Base-by-base conservation (phyloP, 2,888 invertebrate species). In the Choreutis nemorana region DNA sequence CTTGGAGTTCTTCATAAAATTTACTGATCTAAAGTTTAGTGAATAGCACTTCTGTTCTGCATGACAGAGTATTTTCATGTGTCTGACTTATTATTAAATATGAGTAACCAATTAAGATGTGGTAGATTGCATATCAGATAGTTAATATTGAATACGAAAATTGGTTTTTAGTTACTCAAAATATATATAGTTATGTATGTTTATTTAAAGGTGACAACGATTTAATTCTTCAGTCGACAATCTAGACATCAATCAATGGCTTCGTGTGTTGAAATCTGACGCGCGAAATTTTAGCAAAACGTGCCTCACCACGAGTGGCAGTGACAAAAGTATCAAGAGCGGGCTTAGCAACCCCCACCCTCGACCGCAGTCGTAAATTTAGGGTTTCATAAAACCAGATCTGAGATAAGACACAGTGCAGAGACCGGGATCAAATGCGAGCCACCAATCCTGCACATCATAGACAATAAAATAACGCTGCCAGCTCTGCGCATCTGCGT, bases 321-420 rank as follows among this genome's bases (percentile, higher is more conserved):
- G 56, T 61, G 68, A 72, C 75, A 75, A 75, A 72, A 77, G 73
- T 72, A 68, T 60, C 63, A 65, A 68, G 68, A 65, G 67, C 61
- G 61, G 65, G 71, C 73, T 75, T 68, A 71, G 61, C 52, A 56
- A 53, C 70, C 64, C 63, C 71, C 63, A 59, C 70, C 73, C 75
- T 61, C 68, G 50, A 56, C 71, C 70, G 53, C 72, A 77, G 70
- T 77, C 78, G 77, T 78, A 78, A 78, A 78, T 78, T 78, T 77
- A 77, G 78, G 78, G 78, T 77, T 78, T 78, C 77, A 78, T 78
- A 78, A 78, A 77, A 78, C 77, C 77, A 75, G 78, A 78, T 78
- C 58, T 52, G 62, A 78, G 78, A 78, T 78, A 78, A 78, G 73
- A 75, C 75, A 73, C 73, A 73, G 75, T 71, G 73, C 62, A 63